phyloP scores from a whole-genome alignment of 35 echinoderm and acorn worm genomes.

The Apostichopus parvimensis region DNA sequence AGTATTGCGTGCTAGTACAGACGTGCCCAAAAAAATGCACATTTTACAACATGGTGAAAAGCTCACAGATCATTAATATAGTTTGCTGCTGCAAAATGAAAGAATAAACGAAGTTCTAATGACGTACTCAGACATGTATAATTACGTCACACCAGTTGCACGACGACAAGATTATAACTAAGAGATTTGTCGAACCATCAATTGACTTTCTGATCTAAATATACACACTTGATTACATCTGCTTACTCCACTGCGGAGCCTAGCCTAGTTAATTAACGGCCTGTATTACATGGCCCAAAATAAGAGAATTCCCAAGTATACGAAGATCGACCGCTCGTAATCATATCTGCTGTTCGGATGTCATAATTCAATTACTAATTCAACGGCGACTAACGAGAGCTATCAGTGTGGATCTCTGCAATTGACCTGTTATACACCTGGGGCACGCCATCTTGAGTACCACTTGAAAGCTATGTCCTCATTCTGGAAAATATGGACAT shows the following conservation, averaged over 20 bases:
- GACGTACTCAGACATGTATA: background rate
- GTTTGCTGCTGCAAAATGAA: too few species aligned
- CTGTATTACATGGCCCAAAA: background rate
- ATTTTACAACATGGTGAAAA: too few species aligned
- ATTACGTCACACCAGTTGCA: constrained; percentile 42
- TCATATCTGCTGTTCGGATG: constrained; percentile 5
- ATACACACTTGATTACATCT: background rate
- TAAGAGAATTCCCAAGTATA: constrained; percentile 1
- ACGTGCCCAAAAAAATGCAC: too few species aligned
- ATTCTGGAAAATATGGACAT: constrained; percentile 17
- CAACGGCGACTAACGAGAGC: constrained; percentile 13
- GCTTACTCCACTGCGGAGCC: too few species aligned
- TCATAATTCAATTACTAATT: constrained; percentile 37
- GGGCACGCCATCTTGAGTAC: constrained; percentile 20
- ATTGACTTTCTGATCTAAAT: background rate
- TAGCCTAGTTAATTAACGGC: too few species aligned
- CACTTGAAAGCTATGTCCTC: background rate
- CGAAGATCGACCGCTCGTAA: background rate
- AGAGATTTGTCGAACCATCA: background rate
- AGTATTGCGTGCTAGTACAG: too few species aligned
- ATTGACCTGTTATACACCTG: constrained; percentile 39
- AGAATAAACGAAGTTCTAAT: background rate
- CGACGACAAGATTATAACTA: background rate
- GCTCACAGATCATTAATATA: too few species aligned
- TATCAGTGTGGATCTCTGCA: background rate